phyloP scores from a whole-genome alignment of 2,797 vertebrate genomes.

The Acanthis flammea region DNA sequence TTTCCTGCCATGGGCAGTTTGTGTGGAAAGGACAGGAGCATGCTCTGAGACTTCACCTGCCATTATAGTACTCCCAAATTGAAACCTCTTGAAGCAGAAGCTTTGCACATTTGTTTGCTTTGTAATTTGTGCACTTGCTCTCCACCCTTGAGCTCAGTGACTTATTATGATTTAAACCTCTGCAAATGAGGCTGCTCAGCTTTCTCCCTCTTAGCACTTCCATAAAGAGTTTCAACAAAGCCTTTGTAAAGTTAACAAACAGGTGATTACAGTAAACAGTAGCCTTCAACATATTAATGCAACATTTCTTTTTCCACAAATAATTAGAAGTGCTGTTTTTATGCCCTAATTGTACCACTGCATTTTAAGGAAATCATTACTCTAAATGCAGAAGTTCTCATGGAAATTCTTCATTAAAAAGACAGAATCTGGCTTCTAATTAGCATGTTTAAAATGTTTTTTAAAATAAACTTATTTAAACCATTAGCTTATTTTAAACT shows the following conservation, averaged over 20 bases:
- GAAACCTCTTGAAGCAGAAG: slow-evolving; percentile 41
- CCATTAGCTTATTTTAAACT: not conserved
- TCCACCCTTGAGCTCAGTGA: slow-evolving; percentile 5
- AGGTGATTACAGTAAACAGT: not conserved
- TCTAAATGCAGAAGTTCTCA: not conserved
- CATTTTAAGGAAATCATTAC: not conserved
- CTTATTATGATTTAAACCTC: not conserved
- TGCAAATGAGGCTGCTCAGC: not conserved
- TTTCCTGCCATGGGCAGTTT: not conserved
- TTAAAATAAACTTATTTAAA: not conserved
- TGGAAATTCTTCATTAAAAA: not conserved
- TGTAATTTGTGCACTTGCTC: not conserved
- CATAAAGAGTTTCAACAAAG: not conserved
- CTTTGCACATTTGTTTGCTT: slow-evolving; percentile 44
- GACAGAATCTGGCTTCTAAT: not conserved
- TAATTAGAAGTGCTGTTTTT: not conserved
- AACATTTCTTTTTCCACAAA: not conserved
- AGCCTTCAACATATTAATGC: not conserved
- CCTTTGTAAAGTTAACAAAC: not conserved
- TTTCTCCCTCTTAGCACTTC: not conserved
- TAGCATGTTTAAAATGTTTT: not conserved
- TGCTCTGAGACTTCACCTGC: slow-evolving; percentile 30
- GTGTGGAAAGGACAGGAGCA: not conserved
- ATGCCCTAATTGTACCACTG: not conserved
- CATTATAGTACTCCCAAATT: not conserved